Percentiles rank a stretch among this genome's conserved stretches.
These are phyloP conservation scores for Scaptomyza pallida DNA, from an alignment of 1,140 invertebrate species.

Conservation along the genomic window DNA sequence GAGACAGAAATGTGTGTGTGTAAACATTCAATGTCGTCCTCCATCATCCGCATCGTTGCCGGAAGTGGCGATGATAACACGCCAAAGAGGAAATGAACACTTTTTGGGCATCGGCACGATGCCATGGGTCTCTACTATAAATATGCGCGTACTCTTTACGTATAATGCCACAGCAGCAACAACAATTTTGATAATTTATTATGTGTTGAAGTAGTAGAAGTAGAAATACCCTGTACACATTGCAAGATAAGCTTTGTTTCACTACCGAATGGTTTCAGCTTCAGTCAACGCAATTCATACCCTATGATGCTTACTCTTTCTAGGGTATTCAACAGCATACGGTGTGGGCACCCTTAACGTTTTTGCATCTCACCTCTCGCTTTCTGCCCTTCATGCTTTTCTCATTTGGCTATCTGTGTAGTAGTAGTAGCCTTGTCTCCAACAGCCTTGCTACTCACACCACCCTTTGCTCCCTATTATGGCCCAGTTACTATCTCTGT, in stretches of 20 bases:
- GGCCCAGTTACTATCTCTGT: background rate
- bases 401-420: constrained; percentile 25
- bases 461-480: constrained; percentile 2
- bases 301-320: too few species aligned
- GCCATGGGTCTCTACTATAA: constrained; percentile 29
- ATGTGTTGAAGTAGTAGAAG: background rate
- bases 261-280: too few species aligned
- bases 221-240: background rate
- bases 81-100: constrained; percentile 78
- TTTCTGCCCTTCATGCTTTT: constrained; percentile 1
- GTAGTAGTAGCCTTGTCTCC: constrained; percentile 5
- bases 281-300: too few species aligned
- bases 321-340: background rate
- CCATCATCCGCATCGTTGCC: constrained; percentile 35
- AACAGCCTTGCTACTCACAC: background rate
- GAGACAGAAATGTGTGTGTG: background rate
- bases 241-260: too few species aligned
- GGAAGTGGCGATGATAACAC: constrained; percentile 75
- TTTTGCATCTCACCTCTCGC: background rate
- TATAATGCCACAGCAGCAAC: constrained; percentile 6
- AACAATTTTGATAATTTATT: background rate
- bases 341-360: background rate
- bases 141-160: constrained; percentile 25
- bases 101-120: constrained; percentile 64
- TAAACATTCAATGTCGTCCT: constrained; percentile 49